phyloP scores from a whole-genome alignment of 2,797 vertebrate species.

The Galagoides demidoff region DNA sequence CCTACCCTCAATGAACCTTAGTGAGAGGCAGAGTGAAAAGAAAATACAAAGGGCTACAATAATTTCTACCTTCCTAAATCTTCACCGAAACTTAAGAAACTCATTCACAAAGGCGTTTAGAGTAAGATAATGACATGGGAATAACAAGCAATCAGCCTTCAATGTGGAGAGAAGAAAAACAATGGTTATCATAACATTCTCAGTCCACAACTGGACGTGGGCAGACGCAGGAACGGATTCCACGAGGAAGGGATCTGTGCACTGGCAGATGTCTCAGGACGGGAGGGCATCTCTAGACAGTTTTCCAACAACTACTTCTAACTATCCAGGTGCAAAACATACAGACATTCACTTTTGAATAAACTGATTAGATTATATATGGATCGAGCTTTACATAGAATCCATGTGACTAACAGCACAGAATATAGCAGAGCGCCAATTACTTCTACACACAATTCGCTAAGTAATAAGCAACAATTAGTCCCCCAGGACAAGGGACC shows the following conservation, averaged over 20 bases:
- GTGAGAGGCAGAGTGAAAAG: constrained; percentile 38
- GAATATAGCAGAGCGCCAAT: constrained; percentile 47
- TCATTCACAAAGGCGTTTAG: constrained; percentile 47
- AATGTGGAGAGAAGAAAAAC: neutral
- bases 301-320: neutral
- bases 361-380: neutral
- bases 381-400: neutral
- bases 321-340: neutral
- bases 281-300: neutral
- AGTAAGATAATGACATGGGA: constrained; percentile 16
- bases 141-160: constrained; percentile 19
- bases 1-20: constrained; percentile 37
- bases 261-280: neutral
- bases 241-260: neutral
- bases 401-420: neutral
- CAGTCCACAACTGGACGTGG: neutral
- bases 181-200: neutral
- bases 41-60: constrained; percentile 31
- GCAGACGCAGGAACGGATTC: neutral
- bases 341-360: neutral
- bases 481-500: constrained; percentile 40
- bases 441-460: constrained; percentile 21
- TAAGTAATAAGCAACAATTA: constrained; percentile 56
- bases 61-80: constrained; percentile 62
- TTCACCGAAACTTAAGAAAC: constrained; percentile 66